A percentile compares a stretch with the other conserved stretches of the same genome.
These are phyloP conservation scores for Oryzias dopingdopingensis DNA, from an alignment of 2,797 vertebrate genomes.

Conservation along the genomic window DNA sequence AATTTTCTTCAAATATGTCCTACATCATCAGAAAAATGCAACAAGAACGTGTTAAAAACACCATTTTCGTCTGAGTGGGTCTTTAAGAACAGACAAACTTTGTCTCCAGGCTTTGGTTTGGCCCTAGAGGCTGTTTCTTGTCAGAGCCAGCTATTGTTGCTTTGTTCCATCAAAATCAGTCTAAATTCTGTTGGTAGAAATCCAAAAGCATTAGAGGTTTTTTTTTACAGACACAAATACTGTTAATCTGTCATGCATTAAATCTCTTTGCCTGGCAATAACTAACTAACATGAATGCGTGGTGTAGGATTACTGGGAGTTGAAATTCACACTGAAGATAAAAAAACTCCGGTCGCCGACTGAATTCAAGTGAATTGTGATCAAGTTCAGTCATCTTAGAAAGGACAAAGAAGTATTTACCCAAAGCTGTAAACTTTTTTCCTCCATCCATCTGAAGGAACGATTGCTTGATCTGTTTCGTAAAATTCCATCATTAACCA, in stretches of 20 bases:
- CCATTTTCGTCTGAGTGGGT: too few relatives aligned
- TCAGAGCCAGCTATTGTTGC: too few relatives aligned
- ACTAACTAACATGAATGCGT: not conserved
- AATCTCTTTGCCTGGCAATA: not conserved
- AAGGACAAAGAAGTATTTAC: slow-evolving; percentile 26
- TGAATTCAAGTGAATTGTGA: slow-evolving; percentile 9
- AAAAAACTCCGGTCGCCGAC: too few relatives aligned
- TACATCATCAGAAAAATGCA: too few relatives aligned
- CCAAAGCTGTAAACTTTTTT: slow-evolving; percentile 36
- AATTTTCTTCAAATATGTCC: too few relatives aligned
- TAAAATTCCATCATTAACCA: slow-evolving; percentile 73
- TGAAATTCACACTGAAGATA: too few relatives aligned
- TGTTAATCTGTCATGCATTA: not conserved
- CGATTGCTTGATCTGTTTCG: slow-evolving; percentile 58
- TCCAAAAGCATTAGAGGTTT: not conserved
- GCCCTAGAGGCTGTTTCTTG: too few relatives aligned
- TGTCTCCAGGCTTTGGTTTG: too few relatives aligned
- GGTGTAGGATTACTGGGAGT: too few relatives aligned
- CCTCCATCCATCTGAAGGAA: slow-evolving; percentile 48
- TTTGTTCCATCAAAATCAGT: not conserved
- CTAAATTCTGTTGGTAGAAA: not conserved
- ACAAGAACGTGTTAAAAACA: too few relatives aligned
- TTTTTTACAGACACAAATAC: not conserved
- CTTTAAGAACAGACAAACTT: too few relatives aligned
- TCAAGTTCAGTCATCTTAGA: slow-evolving; percentile 18